These are phyloP conservation scores for Channallabes apus DNA, from an alignment of 2,797 vertebrate genomes.

Conservation along the genomic window DNA sequence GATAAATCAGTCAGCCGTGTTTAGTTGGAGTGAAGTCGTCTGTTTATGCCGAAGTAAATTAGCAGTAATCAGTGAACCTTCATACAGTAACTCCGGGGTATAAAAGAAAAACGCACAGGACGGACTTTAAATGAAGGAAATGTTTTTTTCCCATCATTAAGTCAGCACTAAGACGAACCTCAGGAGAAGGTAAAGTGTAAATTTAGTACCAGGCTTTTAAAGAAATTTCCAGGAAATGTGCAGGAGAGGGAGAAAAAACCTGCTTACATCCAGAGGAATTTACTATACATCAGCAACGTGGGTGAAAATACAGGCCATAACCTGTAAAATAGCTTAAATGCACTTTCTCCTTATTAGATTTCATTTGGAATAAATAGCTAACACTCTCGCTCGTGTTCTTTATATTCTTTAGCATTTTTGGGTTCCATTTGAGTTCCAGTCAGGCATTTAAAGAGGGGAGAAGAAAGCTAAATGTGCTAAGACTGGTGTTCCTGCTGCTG, in stretches of 20 bases:
- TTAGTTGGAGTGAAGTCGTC: neutral
- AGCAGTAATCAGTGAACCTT: neutral
- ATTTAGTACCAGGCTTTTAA: neutral
- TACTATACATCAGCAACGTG: neutral
- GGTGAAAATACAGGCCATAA: neutral
- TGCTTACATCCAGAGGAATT: neutral
- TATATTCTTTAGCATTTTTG: neutral
- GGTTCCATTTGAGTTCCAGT: neutral
- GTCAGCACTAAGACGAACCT: neutral
- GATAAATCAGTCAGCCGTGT: neutral
- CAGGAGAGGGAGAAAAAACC: neutral
- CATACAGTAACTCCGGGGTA: neutral
- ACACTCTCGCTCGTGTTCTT: neutral
- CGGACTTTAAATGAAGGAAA: neutral
- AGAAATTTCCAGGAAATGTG: neutral
- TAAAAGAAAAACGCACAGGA: neutral
- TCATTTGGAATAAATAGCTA: slow-evolving; percentile 6
- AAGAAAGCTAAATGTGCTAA: neutral
- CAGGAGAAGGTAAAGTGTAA: neutral
- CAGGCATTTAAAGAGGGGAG: no score
- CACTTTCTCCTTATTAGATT: neutral
- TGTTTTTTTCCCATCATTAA: neutral
- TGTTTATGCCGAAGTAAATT: neutral
- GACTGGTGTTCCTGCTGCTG: neutral
- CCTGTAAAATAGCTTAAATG: neutral